These are phyloP conservation scores for Lasioglossum marginatum DNA, from an alignment of 2,888 invertebrate species.

Conservation along the genomic window DNA sequence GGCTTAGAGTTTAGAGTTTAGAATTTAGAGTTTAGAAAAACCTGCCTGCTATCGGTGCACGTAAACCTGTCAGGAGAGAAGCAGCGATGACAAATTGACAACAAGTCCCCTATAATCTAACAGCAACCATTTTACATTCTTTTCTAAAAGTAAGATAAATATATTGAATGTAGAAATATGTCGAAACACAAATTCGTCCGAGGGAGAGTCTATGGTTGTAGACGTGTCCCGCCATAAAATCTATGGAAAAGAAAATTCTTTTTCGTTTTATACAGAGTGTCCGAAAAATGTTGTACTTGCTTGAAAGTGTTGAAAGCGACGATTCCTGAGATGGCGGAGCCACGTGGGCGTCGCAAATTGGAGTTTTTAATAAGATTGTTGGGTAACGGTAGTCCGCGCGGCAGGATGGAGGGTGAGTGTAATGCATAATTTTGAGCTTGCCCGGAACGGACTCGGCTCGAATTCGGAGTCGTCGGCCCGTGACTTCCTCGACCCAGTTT, in stretches of 20 bases:
- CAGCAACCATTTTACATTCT: background rate
- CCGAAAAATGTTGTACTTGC: too few species aligned
- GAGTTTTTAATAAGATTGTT: background rate
- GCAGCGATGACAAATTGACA: background rate
- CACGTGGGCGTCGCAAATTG: background rate
- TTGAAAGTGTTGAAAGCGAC: too few species aligned
- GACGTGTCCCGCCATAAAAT: too few species aligned
- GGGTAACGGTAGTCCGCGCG: background rate
- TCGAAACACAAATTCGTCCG: too few species aligned
- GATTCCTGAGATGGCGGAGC: background rate
- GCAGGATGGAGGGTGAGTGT: background rate
- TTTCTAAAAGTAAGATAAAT: too few species aligned
- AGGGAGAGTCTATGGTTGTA: too few species aligned
- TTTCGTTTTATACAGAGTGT: too few species aligned
- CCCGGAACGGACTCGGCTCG: constrained; percentile 30
- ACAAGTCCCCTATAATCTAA: background rate
- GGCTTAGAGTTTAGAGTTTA: too few species aligned
- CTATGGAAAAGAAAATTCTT: too few species aligned
- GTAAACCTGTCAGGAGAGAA: background rate
- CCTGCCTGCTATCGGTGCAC: background rate
- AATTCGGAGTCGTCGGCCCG: constrained; percentile 31
- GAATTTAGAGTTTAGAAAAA: background rate
- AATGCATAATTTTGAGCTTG: constrained; percentile 17
- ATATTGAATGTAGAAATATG: too few species aligned
- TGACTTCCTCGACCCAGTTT: constrained; percentile 73